These are phyloP conservation scores for Xestobium rufovillosum DNA, from an alignment of 2,888 invertebrate genomes.

Conservation along the genomic window DNA sequence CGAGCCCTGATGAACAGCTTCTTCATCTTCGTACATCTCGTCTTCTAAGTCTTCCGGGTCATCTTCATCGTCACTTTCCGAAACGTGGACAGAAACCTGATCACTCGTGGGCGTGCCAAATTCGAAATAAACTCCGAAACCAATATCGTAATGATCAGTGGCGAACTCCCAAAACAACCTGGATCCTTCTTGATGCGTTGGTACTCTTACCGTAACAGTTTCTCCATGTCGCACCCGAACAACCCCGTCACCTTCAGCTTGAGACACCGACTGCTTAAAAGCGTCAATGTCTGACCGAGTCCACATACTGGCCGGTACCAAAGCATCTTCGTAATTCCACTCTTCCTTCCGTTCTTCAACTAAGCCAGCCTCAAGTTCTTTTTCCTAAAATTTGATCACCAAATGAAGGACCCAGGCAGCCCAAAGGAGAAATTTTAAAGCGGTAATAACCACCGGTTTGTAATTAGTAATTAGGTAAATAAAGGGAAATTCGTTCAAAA, in stretches of 20 bases:
- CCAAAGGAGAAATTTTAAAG: no score
- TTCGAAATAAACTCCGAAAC: constrained; percentile 97
- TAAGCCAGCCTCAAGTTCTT: background rate
- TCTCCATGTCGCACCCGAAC: constrained; percentile 94
- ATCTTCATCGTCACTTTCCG: constrained; percentile 91
- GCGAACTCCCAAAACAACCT: constrained; percentile 99
- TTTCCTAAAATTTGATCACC: no score
- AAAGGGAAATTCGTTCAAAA: no score
- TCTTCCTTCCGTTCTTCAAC: constrained; percentile 23
- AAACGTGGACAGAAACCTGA: constrained; percentile 87
- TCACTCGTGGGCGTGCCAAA: constrained; percentile 86
- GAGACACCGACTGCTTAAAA: constrained; percentile 82
- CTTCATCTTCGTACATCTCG: constrained; percentile 53
- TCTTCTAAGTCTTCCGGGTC: constrained; percentile 56
- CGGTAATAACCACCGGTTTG: no score
- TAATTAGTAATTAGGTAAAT: no score
- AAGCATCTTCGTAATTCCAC: no score
- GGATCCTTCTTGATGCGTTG: constrained; percentile 88
- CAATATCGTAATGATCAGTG: constrained; percentile 95
- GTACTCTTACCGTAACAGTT: constrained; percentile 93
- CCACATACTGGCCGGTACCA: constrained; percentile 90
- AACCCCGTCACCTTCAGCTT: constrained; percentile 75
- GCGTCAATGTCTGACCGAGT: constrained; percentile 77
- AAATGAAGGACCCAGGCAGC: no score
- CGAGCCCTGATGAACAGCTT: constrained; percentile 50